A percentile compares a stretch with the other conserved stretches of the same genome.
phyloP scores from a whole-genome alignment of 2,888 invertebrate genomes.

The Nebria brevicollis region DNA sequence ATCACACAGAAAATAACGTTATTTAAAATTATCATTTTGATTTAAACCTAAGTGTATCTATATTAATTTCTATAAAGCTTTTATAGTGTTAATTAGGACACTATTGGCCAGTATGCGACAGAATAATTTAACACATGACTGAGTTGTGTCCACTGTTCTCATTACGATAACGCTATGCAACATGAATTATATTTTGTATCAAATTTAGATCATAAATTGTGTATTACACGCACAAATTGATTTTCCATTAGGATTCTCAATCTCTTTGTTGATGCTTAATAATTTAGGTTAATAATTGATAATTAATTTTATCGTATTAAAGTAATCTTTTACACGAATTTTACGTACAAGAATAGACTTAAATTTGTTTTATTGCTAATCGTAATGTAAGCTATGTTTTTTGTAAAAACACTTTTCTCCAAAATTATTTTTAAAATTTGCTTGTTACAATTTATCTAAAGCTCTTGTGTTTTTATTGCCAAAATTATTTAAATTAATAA shows the following conservation, averaged over 20 bases:
- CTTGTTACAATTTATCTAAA: too few species aligned
- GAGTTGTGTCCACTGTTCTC: not conserved
- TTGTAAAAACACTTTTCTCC: too few species aligned
- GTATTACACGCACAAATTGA: not conserved
- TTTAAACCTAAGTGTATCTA: too few species aligned
- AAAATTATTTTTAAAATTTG: too few species aligned
- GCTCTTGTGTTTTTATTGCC: too few species aligned
- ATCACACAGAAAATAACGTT: too few species aligned
- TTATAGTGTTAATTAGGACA: not conserved
- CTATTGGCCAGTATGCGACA: not conserved
- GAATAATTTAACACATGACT: not conserved
- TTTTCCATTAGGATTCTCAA: not conserved
- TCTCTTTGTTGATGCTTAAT: not conserved
- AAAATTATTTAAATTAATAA: too few species aligned
- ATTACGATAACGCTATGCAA: not conserved
- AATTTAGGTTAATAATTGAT: not conserved
- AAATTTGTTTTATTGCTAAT: too few species aligned
- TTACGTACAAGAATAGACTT: not conserved
- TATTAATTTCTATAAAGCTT: not conserved
- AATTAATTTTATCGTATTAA: not conserved
- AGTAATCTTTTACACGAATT: not conserved
- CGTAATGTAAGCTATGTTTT: too few species aligned
- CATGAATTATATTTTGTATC: not conserved
- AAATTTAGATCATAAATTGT: conserved; percentile 19
- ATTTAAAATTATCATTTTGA: too few species aligned